Conservation (phyloP, 2,113 vertebrate genomes). For the Plectropomus leopardus region DNA sequence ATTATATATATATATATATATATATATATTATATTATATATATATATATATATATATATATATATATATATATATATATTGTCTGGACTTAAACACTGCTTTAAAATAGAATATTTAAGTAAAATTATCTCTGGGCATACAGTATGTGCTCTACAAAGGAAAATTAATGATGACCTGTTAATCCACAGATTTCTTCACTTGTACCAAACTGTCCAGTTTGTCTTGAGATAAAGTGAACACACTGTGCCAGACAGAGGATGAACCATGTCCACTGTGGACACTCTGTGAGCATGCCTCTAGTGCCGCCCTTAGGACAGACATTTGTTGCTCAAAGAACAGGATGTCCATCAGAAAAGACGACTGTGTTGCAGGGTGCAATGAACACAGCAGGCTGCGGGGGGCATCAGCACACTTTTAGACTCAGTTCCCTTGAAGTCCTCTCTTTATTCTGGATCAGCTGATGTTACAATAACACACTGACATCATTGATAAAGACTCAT, state of each 20-base stretch:
- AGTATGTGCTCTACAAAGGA: background rate
- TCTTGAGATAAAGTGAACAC: background rate
- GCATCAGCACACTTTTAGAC: background rate
- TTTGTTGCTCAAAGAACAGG: background rate
- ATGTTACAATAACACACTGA: too few relatives aligned
- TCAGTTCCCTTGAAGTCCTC: background rate
- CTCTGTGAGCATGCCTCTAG: constrained; percentile 5
- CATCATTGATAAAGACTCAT: background rate
- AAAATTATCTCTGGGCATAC: background rate
- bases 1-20: too few relatives aligned
- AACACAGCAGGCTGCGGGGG: background rate
- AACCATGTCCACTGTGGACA: background rate
- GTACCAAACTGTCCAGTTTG: background rate
- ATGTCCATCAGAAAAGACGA: background rate
- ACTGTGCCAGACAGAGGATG: background rate
- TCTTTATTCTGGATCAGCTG: background rate
- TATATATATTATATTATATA: too few relatives aligned
- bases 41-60: too few relatives aligned
- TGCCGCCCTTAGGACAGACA: background rate
- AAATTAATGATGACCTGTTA: background rate
- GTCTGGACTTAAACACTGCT: background rate
- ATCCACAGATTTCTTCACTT: background rate
- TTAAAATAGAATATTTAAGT: too few relatives aligned
- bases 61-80: too few relatives aligned
- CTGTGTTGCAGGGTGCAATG: background rate